A percentile compares a stretch with the other conserved stretches of the same genome.
Evolutionary conservation across 2,797 vertebrate species (phyloP).

Genomic region (Salarias fasciatus): DNA sequence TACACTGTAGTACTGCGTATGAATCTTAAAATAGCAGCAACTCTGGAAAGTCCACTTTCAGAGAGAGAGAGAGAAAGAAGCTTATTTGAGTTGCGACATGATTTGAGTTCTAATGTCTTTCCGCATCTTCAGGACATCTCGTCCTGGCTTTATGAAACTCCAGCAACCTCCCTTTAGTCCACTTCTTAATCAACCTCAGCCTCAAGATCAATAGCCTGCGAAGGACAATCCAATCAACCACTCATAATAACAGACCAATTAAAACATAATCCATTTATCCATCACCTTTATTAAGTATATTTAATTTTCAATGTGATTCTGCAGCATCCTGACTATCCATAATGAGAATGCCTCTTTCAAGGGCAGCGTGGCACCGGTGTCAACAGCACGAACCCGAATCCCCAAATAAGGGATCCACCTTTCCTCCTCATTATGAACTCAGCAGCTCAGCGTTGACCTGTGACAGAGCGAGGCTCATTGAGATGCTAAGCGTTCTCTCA

Average conservation of each 20-base stretch:
- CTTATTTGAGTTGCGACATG: too few species aligned
- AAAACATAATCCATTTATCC: slow-evolving; percentile 80
- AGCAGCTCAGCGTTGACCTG: slow-evolving; percentile 56
- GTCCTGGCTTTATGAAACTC: slow-evolving; percentile 44
- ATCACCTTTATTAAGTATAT: slow-evolving; percentile 79
- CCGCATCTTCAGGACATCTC: slow-evolving; percentile 24
- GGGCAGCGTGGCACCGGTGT: slow-evolving; percentile 47
- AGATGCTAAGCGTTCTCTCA: slow-evolving; percentile 62
- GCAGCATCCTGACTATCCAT: slow-evolving; percentile 56
- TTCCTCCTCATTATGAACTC: slow-evolving; percentile 68
- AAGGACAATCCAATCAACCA: slow-evolving; percentile 80
- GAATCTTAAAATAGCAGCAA: background rate
- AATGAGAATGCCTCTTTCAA: slow-evolving; percentile 68
- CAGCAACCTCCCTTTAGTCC: slow-evolving; percentile 48
- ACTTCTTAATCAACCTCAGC: slow-evolving; percentile 73
- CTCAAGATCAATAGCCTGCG: slow-evolving; percentile 75
- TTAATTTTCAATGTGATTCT: slow-evolving; percentile 69
- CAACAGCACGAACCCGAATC: slow-evolving; percentile 48
- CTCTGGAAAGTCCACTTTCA: background rate
- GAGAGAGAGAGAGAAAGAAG: too few species aligned
- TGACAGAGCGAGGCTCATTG: slow-evolving; percentile 67
- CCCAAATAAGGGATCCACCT: slow-evolving; percentile 51
- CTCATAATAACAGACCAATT: slow-evolving; percentile 77
- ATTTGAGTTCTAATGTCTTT: background rate
- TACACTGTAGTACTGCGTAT: slow-evolving; percentile 7